Evolutionary conservation across 2,888 invertebrate species (phyloP).

Genomic region (Argyresthia albistria): DNA sequence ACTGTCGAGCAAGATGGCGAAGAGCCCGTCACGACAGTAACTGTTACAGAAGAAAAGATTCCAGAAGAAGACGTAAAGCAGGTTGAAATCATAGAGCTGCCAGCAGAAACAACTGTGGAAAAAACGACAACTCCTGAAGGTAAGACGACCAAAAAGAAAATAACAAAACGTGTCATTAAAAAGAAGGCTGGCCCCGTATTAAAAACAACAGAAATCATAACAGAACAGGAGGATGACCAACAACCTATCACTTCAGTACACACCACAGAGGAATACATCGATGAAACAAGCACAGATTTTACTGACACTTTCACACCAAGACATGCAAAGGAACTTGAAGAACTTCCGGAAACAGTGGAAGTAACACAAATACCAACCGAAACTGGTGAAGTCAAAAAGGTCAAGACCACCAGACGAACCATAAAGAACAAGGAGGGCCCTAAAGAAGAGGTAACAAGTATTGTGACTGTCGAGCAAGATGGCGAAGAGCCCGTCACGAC

Average conservation of each 20-base stretch:
- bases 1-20: conserved; percentile 32
- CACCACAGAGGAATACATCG: conserved; percentile 20
- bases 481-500: conserved; percentile 2
- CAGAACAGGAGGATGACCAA: conserved; percentile 34
- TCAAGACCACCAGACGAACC: conserved; percentile 8
- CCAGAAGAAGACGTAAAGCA: not conserved
- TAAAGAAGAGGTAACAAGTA: conserved; percentile 35
- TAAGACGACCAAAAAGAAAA: conserved; percentile 21
- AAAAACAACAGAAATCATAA: conserved; percentile 13
- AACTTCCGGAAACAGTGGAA: conserved; percentile 22
- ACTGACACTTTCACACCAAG: not conserved
- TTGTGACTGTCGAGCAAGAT: conserved; percentile 34
- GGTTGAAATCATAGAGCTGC: conserved; percentile 16
- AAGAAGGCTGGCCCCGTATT: conserved; percentile 32
- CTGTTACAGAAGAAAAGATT: conserved; percentile 23
- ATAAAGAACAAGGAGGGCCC: conserved; percentile 33
- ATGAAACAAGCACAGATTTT: conserved; percentile 10
- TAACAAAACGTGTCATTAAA: conserved; percentile 36
- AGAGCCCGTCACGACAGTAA: conserved; percentile 31
- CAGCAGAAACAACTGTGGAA: conserved; percentile 21
- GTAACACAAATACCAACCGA: conserved; percentile 35
- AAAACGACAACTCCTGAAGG: not conserved
- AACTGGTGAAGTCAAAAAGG: conserved; percentile 21
- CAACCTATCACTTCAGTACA: conserved; percentile 18
- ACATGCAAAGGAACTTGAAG: conserved; percentile 4